Evolutionary conservation across 2,888 invertebrate species (phyloP), one percentile per base, ranked within the genome.

Genomic region (Alcis repandata): DNA sequence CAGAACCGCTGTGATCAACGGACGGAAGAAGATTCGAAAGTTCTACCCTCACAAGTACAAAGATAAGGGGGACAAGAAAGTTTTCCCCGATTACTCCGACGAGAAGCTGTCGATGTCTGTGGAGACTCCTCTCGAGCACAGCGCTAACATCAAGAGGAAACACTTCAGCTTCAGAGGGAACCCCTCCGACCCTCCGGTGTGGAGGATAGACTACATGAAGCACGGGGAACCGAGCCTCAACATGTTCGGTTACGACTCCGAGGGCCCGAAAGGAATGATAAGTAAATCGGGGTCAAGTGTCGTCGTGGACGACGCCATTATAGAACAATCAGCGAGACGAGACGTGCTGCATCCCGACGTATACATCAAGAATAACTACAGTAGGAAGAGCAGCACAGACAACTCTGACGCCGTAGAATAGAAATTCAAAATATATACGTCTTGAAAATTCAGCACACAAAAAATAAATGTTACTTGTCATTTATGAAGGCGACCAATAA

Each of bases 1-100:
- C 13, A 79, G 83, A 58, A 79, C 82, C 0, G 57, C 83, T 0
- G 53, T 84, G 0, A 86, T 80, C 72, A 79, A 60, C 41, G 81
- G 84, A 0, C 74, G 85, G n/a, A 92, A 88, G 75, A 90, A 89
- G 60, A 76, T 91, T 0, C 75, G 86, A 2, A 92, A 91, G 48
- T 92, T 89, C 69, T 92, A 90, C 51, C 92, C 92, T 0, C 92
- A 91, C 74, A 92, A 91, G 67, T 86, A 90, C 57, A 90, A 87
- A 41, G 90, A 90, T 46, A 79, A 75, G 58, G 71, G 68, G 1
- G 60, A 32, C 0, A 79, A 73, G 27, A 79, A 75, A 9, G 82
- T 85, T 11, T 82, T 80, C 38, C 75, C 65, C 0, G 86, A 88
- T 38, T 82, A 85, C 40, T 85, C 88, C 0, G 87, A 82, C 0